phyloP scores from a whole-genome alignment of 1,140 invertebrate species.

The Lepidurus apus region DNA sequence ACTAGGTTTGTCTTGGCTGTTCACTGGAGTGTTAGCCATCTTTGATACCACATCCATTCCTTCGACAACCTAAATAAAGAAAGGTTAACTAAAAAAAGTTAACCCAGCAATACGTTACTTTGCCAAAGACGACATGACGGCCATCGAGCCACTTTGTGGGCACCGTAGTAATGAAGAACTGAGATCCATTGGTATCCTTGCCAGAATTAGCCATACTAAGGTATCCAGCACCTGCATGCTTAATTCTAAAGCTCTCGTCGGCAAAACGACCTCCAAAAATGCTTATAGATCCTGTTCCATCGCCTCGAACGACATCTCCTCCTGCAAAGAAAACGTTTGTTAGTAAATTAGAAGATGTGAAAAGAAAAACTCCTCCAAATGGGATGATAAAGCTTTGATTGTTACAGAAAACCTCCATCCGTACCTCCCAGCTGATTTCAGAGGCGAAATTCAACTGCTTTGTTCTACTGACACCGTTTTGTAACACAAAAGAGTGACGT shows the following conservation, averaged over 20 bases:
- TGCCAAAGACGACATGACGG: slow-evolving; percentile 89
- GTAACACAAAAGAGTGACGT: too few relatives aligned
- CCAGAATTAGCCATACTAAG: slow-evolving; percentile 94
- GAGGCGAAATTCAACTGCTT: too few relatives aligned
- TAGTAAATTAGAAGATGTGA: background rate
- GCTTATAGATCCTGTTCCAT: slow-evolving; percentile 70
- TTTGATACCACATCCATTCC: slow-evolving; percentile 79
- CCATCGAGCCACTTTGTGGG: slow-evolving; percentile 87
- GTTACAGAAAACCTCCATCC: slow-evolving; percentile 15
- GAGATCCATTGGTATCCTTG: slow-evolving; percentile 73
- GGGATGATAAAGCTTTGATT: slow-evolving; percentile 29
- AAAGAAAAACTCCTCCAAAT: background rate
- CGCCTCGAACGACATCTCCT: slow-evolving; percentile 68
- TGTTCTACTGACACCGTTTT: too few relatives aligned
- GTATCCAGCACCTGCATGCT: slow-evolving; percentile 81
- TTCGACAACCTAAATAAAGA: slow-evolving; percentile 55
- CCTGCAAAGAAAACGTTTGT: slow-evolving; percentile 48
- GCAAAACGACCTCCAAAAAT: slow-evolving; percentile 89
- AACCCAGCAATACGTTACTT: slow-evolving; percentile 54
- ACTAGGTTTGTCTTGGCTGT: slow-evolving; percentile 63
- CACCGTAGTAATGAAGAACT: slow-evolving; percentile 91
- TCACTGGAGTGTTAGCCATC: slow-evolving; percentile 73
- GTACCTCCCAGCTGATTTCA: background rate
- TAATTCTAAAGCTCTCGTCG: slow-evolving; percentile 89
- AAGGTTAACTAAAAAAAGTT: slow-evolving; percentile 33